Base-by-base conservation (phyloP, 2,113 vertebrate genomes). In the Carassius carassius region DNA sequence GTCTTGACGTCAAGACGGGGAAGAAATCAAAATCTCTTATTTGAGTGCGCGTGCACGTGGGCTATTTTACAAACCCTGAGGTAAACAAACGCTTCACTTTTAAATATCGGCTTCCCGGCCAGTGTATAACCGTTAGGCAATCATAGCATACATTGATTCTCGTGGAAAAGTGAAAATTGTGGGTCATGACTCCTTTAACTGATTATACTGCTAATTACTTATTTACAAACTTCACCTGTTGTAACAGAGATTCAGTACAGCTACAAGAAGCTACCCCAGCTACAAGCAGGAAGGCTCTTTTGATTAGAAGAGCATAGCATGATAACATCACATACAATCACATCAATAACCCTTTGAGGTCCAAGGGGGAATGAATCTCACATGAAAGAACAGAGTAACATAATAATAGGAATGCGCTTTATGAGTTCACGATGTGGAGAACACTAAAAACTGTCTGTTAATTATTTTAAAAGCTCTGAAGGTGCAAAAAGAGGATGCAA, bases 381-480 rank as follows among this genome's bases (percentile, higher is more conserved):
- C 44, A 17, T 51, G 13, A 17, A n/a, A 67, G 78, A 80, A 11
- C 16, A 9, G 41, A 47, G 41, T 79, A 44, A 79, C 6, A 0
- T n/a, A 35, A 60, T 44, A 35, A 3, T 49, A 17, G 12, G n/a
- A 41, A 41, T 14, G 29, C 35, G 32, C 58, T 51, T 16, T 60
- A 6, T 37, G 35, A 37, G 32, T 72, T 35, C 25, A 54, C 37
- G 60, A 76, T 49, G 25, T 35, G 58, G 44, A 23, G 73, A 75
- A 75, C 51, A 32, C 44, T 82, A 37, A 13, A 2, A 49, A 75
- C 25, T 41, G 12, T 16, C 41, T 32, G 78, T 81, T 65, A 49
- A 81, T 81, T 81, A 47, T 81, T 81, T 81, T 49, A 80, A 35
- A 84, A 47, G 56, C 63, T 67, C n/a, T 75, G 77, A 84, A 54